Evolutionary conservation across 2,113 vertebrate species (phyloP).

Genomic region (Daubentonia madagascariensis): DNA sequence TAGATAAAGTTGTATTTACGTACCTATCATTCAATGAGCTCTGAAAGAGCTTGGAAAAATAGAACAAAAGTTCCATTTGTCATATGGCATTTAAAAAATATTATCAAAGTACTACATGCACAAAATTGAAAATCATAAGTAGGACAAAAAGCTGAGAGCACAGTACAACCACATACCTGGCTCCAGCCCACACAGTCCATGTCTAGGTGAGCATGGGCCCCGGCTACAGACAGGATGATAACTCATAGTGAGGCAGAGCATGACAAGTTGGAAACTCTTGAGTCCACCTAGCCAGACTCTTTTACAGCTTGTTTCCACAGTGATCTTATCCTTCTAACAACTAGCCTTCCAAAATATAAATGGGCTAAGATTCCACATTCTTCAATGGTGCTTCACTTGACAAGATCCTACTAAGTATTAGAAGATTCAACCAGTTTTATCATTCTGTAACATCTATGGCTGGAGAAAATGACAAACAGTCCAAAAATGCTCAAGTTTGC

Average conservation of each 20-base stretch:
- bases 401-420: not conserved
- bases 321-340: not conserved
- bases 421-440: not conserved
- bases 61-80: not conserved
- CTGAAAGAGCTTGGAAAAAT: not conserved
- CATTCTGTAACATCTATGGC: not conserved
- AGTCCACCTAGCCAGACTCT: not conserved
- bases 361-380: not conserved
- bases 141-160: no score
- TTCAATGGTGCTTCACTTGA: not conserved
- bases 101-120: not conserved
- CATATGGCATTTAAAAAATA: not conserved
- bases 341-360: not conserved
- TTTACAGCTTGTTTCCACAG: not conserved
- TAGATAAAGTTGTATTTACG: not conserved
- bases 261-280: not conserved
- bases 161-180: not conserved
- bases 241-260: not conserved
- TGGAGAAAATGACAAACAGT: conserved; percentile 59
- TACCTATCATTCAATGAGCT: not conserved
- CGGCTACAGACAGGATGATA: no score
- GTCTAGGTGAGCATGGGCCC: not conserved
- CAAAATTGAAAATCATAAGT: not conserved
- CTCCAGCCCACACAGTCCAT: not conserved
- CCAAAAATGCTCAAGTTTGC: conserved; percentile 90